Evolutionary conservation across 2,888 invertebrate species (phyloP).

Genomic region (Nymphalis polychloros): DNA sequence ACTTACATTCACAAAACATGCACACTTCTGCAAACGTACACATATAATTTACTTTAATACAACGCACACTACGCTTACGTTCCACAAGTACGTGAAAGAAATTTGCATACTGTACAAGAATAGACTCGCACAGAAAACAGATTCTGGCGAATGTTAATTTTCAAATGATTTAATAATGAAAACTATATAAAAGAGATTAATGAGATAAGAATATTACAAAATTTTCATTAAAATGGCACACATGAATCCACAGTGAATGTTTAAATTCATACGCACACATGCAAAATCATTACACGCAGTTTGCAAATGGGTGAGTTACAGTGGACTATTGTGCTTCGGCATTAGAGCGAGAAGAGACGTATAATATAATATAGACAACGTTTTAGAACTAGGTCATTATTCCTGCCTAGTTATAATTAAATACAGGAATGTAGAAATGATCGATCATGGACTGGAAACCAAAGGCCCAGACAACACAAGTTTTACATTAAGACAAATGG

Average conservation of each 20-base stretch:
- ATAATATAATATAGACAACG: conserved; percentile 67
- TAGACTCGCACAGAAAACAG: neutral
- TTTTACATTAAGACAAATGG: conserved; percentile 23
- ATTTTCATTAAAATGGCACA: conserved; percentile 30
- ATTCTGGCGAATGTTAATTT: conserved; percentile 2
- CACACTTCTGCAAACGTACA: conserved; percentile 40
- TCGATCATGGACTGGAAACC: conserved; percentile 28
- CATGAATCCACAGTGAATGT: conserved; percentile 41
- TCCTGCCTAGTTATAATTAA: conserved; percentile 67
- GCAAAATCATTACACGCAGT: conserved; percentile 9
- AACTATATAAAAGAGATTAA: conserved; percentile 9
- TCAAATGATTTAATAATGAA: conserved; percentile 13
- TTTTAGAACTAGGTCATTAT: conserved; percentile 73
- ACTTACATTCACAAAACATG: conserved; percentile 34
- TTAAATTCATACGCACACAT: conserved; percentile 39
- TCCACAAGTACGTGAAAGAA: conserved; percentile 8
- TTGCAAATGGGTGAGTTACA: conserved; percentile 55
- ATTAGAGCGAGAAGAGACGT: conserved; percentile 75
- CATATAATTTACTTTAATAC: conserved; percentile 29
- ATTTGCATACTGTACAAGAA: conserved; percentile 11
- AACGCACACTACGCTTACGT: conserved; percentile 21
- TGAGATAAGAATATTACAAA: conserved; percentile 16
- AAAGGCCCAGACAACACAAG: conserved; percentile 12
- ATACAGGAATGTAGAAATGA: conserved; percentile 32
- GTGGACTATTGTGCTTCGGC: conserved; percentile 69